These are phyloP conservation scores for Tanypteryx hageni DNA, from an alignment of 2,888 invertebrate genomes.

Conservation along the genomic window DNA sequence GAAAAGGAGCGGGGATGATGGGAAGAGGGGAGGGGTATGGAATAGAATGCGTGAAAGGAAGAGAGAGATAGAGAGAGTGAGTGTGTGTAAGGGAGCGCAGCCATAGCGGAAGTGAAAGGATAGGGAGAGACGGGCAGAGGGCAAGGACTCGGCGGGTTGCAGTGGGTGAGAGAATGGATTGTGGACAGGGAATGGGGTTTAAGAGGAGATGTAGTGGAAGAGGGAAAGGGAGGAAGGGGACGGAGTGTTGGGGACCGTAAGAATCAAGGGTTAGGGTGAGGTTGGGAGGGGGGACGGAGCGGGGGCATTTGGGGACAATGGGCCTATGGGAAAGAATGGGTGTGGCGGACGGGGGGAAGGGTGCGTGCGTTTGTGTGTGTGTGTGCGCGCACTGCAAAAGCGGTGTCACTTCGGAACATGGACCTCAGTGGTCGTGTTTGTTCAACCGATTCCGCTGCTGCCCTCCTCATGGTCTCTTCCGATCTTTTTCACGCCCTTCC, in stretches of 20 bases:
- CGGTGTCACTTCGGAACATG: slow-evolving; percentile 6
- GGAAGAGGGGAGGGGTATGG: neutral
- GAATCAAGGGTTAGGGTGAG: neutral
- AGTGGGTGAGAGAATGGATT: too few species aligned
- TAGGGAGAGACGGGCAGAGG: too few species aligned
- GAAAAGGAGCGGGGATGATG: neutral
- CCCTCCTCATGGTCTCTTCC: slow-evolving; percentile 24
- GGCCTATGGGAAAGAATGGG: neutral
- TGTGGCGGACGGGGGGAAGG: neutral
- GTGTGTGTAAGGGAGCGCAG: too few species aligned
- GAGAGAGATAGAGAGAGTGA: too few species aligned
- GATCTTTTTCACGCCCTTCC: neutral
- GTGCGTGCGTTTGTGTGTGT: neutral
- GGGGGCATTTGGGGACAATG: neutral
- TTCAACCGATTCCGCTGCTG: slow-evolving; percentile 43
- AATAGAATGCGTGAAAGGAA: too few species aligned
- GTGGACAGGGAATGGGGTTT: too few species aligned
- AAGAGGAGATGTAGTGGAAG: too few species aligned
- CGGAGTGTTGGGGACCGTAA: neutral
- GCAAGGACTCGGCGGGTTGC: too few species aligned
- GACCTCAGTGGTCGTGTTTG: slow-evolving; percentile 52
- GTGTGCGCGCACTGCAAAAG: neutral
- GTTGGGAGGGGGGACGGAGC: neutral
- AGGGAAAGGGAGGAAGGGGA: too few species aligned
- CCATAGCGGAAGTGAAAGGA: too few species aligned